A percentile compares a stretch with the other conserved stretches of the same genome.
These are phyloP conservation scores for Clarias laeviceps DNA, from an alignment of 2,797 vertebrate species.

Conservation along the genomic window DNA sequence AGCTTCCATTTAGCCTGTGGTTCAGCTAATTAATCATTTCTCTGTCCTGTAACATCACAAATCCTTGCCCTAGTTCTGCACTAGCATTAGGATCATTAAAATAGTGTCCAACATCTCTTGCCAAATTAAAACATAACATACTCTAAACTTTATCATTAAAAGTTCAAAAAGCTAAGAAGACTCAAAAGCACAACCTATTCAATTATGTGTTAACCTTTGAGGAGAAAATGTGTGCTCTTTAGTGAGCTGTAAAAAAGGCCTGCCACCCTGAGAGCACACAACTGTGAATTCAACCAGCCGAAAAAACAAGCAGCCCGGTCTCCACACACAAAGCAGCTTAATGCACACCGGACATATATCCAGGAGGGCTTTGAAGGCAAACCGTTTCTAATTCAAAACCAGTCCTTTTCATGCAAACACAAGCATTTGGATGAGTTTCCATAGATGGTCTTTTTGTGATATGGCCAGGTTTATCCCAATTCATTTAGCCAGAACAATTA, in stretches of 20 bases:
- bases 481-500: slow-evolving; percentile 14
- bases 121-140: background rate
- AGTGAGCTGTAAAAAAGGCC: slow-evolving; percentile 42
- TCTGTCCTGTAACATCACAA: background rate
- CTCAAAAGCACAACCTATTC: slow-evolving; percentile 18
- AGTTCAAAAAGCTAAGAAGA: background rate
- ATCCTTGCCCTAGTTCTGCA: background rate
- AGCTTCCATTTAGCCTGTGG: background rate
- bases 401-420: slow-evolving; percentile 40
- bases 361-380: slow-evolving; percentile 22
- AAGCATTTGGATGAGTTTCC: slow-evolving; percentile 14
- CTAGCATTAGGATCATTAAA: background rate
- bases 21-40: slow-evolving; percentile 9
- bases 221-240: slow-evolving; percentile 30
- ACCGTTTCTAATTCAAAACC: slow-evolving; percentile 39
- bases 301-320: slow-evolving; percentile 38
- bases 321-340: slow-evolving; percentile 37
- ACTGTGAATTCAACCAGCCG: slow-evolving; percentile 45
- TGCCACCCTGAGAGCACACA: slow-evolving; percentile 24
- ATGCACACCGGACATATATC: slow-evolving; percentile 17
- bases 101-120: no score
- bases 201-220: slow-evolving; percentile 17
- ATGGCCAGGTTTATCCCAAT: background rate
- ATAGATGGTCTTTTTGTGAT: background rate
- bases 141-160: background rate